A percentile compares a stretch with the other conserved stretches of the same genome.
Conservation (phyloP, 2,113 vertebrate genomes). For the Sturnus vulgaris region DNA sequence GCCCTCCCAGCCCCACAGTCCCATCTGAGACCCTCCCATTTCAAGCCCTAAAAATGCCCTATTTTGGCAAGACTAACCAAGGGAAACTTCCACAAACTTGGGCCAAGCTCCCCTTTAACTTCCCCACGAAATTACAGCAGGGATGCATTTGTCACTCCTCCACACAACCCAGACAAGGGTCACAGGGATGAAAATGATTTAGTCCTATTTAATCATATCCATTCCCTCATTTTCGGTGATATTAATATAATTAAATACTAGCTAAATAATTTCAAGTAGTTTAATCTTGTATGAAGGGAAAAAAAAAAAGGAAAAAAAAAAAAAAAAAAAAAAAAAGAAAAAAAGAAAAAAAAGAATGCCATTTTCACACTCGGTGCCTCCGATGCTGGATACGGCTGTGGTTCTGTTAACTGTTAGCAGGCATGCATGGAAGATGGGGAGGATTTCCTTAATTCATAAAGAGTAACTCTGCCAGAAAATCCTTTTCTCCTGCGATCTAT, state of each 20-base stretch:
- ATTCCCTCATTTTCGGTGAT: constrained; percentile 6
- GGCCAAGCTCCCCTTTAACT: constrained; percentile 21
- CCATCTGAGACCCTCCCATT: not conserved
- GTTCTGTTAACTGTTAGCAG: constrained; percentile 25
- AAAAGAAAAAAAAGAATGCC: not conserved
- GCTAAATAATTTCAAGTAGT: constrained; percentile 40
- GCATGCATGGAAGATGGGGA: not conserved
- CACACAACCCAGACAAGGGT: constrained; percentile 5
- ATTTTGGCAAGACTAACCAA: rapidly evolving
- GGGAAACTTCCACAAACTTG: not conserved
- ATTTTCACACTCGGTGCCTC: not conserved
- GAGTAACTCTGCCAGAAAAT: constrained; percentile 36
- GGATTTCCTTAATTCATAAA: constrained; percentile 39
- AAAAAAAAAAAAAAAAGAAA: no score
- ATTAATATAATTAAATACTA: constrained; percentile 57
- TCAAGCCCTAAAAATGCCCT: not conserved
- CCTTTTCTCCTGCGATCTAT: not conserved
- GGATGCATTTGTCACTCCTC: constrained; percentile 35
- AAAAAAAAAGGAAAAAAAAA: not conserved
- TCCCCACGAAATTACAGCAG: not conserved
- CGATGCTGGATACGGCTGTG: not conserved
- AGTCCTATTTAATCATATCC: constrained; percentile 41
- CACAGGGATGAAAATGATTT: constrained; percentile 44
- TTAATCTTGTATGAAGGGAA: constrained; percentile 26
- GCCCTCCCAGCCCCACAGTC: rapidly evolving